These are phyloP conservation scores for Noctua janthe DNA, from an alignment of 2,888 invertebrate genomes.

Conservation along the genomic window DNA sequence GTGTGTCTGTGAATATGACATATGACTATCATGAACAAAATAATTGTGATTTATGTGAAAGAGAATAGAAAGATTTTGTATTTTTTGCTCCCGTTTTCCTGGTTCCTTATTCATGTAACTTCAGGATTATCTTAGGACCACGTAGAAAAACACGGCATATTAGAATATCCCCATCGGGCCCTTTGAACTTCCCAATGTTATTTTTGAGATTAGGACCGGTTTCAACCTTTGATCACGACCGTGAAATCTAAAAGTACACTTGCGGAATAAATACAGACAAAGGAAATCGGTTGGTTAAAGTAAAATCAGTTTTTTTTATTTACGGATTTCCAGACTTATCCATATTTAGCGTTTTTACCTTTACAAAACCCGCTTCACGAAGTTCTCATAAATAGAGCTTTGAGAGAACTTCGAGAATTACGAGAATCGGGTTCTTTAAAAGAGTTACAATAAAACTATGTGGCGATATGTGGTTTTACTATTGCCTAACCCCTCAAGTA, in stretches of 20 bases:
- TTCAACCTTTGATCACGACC: slow-evolving; percentile 37
- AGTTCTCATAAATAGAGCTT: not conserved
- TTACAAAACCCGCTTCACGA: not conserved
- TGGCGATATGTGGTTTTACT: not conserved
- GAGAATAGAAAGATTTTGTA: not conserved
- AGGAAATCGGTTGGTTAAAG: not conserved
- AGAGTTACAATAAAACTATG: not conserved
- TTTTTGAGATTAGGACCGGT: slow-evolving; percentile 27
- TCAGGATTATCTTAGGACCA: slow-evolving; percentile 2
- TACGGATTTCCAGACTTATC: not conserved
- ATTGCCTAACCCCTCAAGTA: not conserved
- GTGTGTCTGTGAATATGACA: no score
- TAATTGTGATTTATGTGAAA: not conserved
- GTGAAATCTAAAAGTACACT: slow-evolving; percentile 24
- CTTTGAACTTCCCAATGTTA: slow-evolving; percentile 45
- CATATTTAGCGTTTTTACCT: not conserved
- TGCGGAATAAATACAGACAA: slow-evolving; percentile 19
- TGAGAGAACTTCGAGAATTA: not conserved
- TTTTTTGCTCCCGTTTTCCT: slow-evolving; percentile 5
- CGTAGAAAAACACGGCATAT: slow-evolving; percentile 9
- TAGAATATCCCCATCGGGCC: slow-evolving; percentile 18
- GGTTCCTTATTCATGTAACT: not conserved
- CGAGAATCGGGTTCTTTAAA: not conserved
- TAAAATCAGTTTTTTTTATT: not conserved
- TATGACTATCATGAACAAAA: not conserved